These are phyloP conservation scores for Oreocharis arfaki DNA, from an alignment of 2,113 vertebrate genomes.

Conservation along the genomic window DNA sequence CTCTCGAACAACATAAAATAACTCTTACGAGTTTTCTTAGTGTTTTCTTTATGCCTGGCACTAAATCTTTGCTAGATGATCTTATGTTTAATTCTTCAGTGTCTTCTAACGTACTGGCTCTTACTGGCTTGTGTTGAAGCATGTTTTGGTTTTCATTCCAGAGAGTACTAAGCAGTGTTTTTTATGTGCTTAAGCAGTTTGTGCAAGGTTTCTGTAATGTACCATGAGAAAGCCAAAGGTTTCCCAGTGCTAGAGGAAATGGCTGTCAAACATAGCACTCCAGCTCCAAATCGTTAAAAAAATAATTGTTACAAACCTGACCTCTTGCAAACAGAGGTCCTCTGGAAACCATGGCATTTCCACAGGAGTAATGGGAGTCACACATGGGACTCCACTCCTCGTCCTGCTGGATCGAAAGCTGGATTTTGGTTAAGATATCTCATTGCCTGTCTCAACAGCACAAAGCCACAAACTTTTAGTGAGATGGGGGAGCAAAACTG, in stretches of 20 bases:
- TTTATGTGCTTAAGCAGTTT: not conserved
- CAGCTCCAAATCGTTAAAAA: not conserved
- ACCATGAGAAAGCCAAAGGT: not conserved
- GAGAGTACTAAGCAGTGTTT: not conserved
- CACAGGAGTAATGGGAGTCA: not conserved
- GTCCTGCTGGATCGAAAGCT: not conserved
- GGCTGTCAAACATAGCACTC: not conserved
- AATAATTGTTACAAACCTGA: not conserved
- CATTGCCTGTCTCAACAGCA: not conserved
- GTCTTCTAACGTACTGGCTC: not conserved
- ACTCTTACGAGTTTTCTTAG: not conserved
- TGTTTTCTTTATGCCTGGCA: not conserved
- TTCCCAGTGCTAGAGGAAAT: not conserved
- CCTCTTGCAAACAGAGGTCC: not conserved
- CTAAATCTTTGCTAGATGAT: not conserved
- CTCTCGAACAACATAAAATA: not conserved
- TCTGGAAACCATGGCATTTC: not conserved
- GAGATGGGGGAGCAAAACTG: not conserved
- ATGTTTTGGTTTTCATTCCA: not conserved
- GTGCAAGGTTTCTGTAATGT: not conserved
- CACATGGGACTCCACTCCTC: not conserved
- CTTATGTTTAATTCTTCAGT: not conserved
- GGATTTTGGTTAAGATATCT: not conserved
- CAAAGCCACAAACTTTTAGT: rapidly evolving
- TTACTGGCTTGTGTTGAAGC: not conserved